Evolutionary conservation across 2,797 vertebrate species (phyloP).

Genomic region (Loris lydekkerianus): DNA sequence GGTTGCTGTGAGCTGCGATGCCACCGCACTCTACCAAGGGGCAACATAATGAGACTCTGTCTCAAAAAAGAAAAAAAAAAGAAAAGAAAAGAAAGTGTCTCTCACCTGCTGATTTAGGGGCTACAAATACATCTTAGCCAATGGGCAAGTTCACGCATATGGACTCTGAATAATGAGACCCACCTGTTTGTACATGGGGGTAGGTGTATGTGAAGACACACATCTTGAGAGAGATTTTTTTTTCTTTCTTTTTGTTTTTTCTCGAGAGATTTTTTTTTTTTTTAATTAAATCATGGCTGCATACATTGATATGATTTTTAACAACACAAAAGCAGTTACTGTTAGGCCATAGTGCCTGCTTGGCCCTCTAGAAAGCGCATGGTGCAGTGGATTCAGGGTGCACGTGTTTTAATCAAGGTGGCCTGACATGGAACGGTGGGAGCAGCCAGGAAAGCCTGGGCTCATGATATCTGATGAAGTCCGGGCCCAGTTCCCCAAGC

Average conservation of each 20-base stretch:
- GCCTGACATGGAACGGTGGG: not conserved
- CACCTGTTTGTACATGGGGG: fast-evolving
- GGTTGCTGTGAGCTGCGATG: too few relatives aligned
- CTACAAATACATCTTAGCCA: not conserved
- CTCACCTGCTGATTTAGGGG: not conserved
- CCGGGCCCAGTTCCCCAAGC: not conserved
- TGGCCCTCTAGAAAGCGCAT: not conserved
- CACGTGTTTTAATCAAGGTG: not conserved
- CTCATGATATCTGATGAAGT: fast-evolving
- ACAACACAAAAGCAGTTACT: not conserved
- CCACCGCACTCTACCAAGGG: too few relatives aligned
- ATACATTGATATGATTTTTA: not conserved
- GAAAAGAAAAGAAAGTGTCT: too few relatives aligned
- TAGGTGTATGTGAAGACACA: fast-evolving
- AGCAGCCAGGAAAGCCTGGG: not conserved
- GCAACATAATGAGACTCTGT: too few relatives aligned
- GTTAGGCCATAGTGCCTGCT: fast-evolving
- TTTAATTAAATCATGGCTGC: not conserved
- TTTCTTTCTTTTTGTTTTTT: too few relatives aligned
- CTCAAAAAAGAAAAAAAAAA: too few relatives aligned
- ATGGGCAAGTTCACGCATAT: not conserved
- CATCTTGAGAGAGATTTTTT: too few relatives aligned
- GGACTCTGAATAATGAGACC: not conserved
- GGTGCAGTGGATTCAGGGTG: not conserved
- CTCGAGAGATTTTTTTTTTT: not conserved